Conservation (phyloP, 2,797 vertebrate genomes). For the Protonibea diacanthus region DNA sequence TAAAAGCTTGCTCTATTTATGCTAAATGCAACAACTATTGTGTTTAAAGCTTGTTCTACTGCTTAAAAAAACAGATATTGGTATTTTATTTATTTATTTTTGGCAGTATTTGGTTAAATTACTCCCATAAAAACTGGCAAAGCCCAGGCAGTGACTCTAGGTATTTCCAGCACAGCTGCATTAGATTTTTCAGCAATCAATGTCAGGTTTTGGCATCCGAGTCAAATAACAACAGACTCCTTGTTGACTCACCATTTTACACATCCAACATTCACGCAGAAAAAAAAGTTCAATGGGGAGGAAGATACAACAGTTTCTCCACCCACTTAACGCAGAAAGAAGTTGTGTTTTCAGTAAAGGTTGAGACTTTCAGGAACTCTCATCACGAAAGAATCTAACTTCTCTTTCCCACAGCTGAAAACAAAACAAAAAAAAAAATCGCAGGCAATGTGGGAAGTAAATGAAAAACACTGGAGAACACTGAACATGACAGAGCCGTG, state of each 20-base stretch:
- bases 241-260: conserved; percentile 23
- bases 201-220: conserved; percentile 15
- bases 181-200: background rate
- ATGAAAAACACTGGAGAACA: background rate
- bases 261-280: conserved; percentile 8
- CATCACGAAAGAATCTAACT: background rate
- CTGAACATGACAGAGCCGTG: background rate
- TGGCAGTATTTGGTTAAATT: background rate
- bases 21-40: background rate
- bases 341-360: conserved; percentile 2
- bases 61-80: background rate
- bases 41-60: background rate
- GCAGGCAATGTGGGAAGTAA: background rate
- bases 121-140: background rate
- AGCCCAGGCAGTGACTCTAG: background rate
- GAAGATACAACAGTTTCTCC: conserved; percentile 9
- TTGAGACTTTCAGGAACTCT: conserved; percentile 1
- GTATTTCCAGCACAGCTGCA: conserved; percentile 18
- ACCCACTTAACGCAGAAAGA: conserved; percentile 16
- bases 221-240: conserved; percentile 11
- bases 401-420: conserved; percentile 6
- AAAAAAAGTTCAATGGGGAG: background rate
- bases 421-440: background rate
- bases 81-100: background rate
- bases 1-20: background rate